Evolutionary conservation across 2,797 vertebrate genomes (phyloP).

Genomic region (Labroides dimidiatus): DNA sequence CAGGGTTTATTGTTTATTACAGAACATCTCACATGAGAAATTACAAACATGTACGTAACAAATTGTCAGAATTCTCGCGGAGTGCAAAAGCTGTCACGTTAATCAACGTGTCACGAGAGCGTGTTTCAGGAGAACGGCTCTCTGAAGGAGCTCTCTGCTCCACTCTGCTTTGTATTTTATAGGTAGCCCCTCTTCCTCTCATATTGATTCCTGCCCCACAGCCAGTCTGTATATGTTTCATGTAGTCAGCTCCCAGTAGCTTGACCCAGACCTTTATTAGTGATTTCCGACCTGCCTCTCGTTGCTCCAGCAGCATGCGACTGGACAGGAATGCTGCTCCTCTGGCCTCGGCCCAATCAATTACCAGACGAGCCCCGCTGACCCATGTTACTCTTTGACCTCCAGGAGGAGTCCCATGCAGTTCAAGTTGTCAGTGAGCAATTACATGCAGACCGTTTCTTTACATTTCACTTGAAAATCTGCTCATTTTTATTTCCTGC

Average conservation of each 20-base stretch:
- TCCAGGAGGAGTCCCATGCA: constrained; percentile 17
- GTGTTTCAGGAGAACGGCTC: constrained; percentile 16
- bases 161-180: constrained; percentile 7
- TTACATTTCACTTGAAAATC: not conserved
- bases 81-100: not conserved
- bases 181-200: not conserved
- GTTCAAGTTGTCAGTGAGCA: constrained; percentile 28
- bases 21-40: constrained; percentile 20
- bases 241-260: constrained; percentile 47
- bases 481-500: not conserved
- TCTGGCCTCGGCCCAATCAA: constrained; percentile 60
- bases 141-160: constrained; percentile 3
- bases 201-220: constrained; percentile 12
- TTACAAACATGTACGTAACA: constrained; percentile 33
- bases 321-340: constrained; percentile 48
- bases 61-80: constrained; percentile 14
- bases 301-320: constrained; percentile 31
- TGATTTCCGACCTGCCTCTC: constrained; percentile 45
- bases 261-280: constrained; percentile 56
- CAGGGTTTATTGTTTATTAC: constrained; percentile 16
- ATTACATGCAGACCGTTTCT: constrained; percentile 6
- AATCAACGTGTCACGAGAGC: constrained; percentile 34
- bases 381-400: constrained; percentile 41
- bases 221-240: constrained; percentile 18
- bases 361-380: constrained; percentile 44